Evolutionary conservation across 2,888 invertebrate genomes (phyloP), one percentile per base, ranked within the genome.

Genomic region (Scaptomyza polygonia): DNA sequence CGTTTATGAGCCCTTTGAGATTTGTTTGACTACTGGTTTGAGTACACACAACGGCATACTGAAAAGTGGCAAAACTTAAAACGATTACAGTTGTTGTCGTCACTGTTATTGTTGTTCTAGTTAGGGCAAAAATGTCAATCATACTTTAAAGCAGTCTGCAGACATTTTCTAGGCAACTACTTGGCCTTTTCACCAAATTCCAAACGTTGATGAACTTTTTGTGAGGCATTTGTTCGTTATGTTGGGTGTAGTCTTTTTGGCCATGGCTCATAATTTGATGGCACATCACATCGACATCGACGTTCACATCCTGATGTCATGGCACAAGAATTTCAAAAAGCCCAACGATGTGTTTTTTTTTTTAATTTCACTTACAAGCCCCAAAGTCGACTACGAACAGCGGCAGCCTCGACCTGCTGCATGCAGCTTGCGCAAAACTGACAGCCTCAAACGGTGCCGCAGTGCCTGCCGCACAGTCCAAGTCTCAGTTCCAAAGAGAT

Each of bases 321-420:
- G 65, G 67, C 71, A 57, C 62, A 73, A 62, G 71, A 79, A 82
- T 82, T 72, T 68, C 67, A 72, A 72, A 68, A 68, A 77, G 74
- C 79, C 70, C 52, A 74, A 72, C 79, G 56, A 85, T 72, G 74
- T 79, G 74, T 79, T 82, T 72, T 85, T 81, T 68, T 66, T 64
- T 70, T 72, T 72, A 71, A 84, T 77, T 82, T 81, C 74, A 76
- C 71, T 77, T 69, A 72, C 67, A 81, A 71, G 69, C 62, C 67
- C 54, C 54, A 52, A 58, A 63, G 48, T 40, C 44, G 51, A 51
- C 34, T 39, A 18, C 49, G 25, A 25, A 42, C 55, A 29, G 44
- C 14, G 49, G 34, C 52, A 39, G 61, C 34, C 49, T 51, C 45
- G 45, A 43, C 51, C 52, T 27, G 21, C 47, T 27, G 36, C 29